A percentile compares a stretch with the other conserved stretches of the same genome.
Conservation (phyloP, 2,888 invertebrate genomes). For the Vesta saturnalis region DNA sequence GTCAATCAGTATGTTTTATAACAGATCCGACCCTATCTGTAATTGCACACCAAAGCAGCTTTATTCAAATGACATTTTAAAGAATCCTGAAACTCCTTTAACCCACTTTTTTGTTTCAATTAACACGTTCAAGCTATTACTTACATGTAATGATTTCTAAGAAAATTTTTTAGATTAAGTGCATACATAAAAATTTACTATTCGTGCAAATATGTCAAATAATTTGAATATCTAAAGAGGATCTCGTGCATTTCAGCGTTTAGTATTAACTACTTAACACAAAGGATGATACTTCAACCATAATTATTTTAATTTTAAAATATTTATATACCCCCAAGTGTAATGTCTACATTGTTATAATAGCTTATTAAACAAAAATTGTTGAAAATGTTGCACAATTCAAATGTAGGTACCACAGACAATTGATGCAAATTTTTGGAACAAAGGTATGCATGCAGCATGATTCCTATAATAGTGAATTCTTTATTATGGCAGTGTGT, state of each 20-base stretch:
- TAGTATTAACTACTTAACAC: too few species aligned
- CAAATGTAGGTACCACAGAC: slow-evolving; percentile 31
- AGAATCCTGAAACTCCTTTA: too few species aligned
- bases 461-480: slow-evolving; percentile 26
- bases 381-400: slow-evolving; percentile 35
- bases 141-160: too few species aligned
- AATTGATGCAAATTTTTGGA: slow-evolving; percentile 30
- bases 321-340: slow-evolving; percentile 32
- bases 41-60: neutral
- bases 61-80: too few species aligned
- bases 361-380: slow-evolving; percentile 25
- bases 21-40: neutral
- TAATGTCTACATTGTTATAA: slow-evolving; percentile 19
- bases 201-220: slow-evolving; percentile 15
- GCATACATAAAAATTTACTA: neutral
- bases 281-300: neutral
- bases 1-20: neutral
- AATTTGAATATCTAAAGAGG: neutral
- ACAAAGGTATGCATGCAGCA: slow-evolving; percentile 27
- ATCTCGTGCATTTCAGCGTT: neutral
- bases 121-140: too few species aligned
- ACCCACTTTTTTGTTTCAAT: too few species aligned
- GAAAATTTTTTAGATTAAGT: neutral
- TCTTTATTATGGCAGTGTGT: slow-evolving; percentile 34
- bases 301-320: slow-evolving; percentile 21